Base-by-base conservation (phyloP, 2,888 invertebrate genomes). In the Punctoribates punctum region DNA sequence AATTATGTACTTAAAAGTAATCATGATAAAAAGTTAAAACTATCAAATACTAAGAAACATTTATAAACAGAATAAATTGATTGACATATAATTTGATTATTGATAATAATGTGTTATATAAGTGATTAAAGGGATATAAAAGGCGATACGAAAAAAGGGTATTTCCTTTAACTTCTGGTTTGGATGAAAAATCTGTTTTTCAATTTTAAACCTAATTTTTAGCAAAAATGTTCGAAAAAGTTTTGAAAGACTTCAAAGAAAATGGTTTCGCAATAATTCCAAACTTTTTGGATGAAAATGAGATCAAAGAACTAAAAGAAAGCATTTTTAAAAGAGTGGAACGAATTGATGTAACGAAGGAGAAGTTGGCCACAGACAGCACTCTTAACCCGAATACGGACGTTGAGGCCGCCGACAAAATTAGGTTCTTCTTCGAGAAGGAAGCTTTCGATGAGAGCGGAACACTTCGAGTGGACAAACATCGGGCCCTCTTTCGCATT, bases 351-450 rank as follows among this genome's bases (percentile, higher is more conserved):
- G 34, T 17, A 5, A 2, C 15, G 1, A 29, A 5, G 3, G 62
- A 73, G 6, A 29, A 60, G 15, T 20, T 62, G 77, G 29, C 38
- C 6, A 38, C 38, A 15, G 65, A 67, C 9, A 1, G 13, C 0
- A 67, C 65, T 1, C 8, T 67, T n/a, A 38, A 38, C 13, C 38
- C 65, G 0, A 20, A 38, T 15, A 20, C 5, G 0, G 65, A 67
- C 20, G 20, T 62, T 2, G 91, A 93, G 73, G 96, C 96, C 82
- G 92, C 90, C 29, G 93, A 96, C 83, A 96, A 95, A 84, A 90
- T 98, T 57, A 87, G 93, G 73, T 91, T 89, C 82, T 99, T 99
- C 85, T 96, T 91, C 82, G 98, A 99, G 85, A 87, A 88, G 13
- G 90, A 89, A 4, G 93, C 94, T 0, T 79, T 96, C 8, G 65